Conservation (phyloP, 2,797 vertebrate genomes). For the Brotula barbata region DNA sequence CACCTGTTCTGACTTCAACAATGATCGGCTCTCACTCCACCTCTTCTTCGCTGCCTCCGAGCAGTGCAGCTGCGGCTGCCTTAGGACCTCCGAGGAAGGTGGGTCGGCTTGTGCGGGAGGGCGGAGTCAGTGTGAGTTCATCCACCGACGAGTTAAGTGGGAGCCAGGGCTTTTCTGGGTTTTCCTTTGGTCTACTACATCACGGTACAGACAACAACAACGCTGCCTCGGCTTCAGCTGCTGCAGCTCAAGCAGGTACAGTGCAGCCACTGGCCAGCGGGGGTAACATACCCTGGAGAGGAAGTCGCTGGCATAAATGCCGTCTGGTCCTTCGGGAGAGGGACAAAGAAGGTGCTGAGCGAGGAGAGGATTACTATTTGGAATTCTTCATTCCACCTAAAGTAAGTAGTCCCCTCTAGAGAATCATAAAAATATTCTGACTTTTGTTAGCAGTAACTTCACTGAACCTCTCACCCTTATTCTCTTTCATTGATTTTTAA, state of each 20-base stretch:
- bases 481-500: too few species aligned
- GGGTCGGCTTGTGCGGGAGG: constrained; percentile 79
- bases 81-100: constrained; percentile 77
- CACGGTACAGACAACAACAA: constrained; percentile 71
- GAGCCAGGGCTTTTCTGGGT: constrained; percentile 73
- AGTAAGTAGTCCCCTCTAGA: constrained; percentile 66
- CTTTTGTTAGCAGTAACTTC: too few species aligned
- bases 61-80: constrained; percentile 54
- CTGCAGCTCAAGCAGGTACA: constrained; percentile 61
- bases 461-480: too few species aligned
- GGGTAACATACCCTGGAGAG: constrained; percentile 71
- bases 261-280: constrained; percentile 61
- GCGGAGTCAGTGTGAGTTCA: constrained; percentile 78
- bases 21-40: constrained; percentile 34
- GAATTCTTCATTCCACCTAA: constrained; percentile 93
- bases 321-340: constrained; percentile 83
- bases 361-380: constrained; percentile 86
- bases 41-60: constrained; percentile 65
- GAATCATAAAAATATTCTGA: too few species aligned
- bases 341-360: constrained; percentile 80
- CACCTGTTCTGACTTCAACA: constrained; percentile 60
- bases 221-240: constrained; percentile 45
- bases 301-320: constrained; percentile 90
- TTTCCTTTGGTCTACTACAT: constrained; percentile 79
- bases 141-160: constrained; percentile 74